Base-by-base conservation (phyloP, 2,113 vertebrate genomes). In the Cricetomys ansorgei region DNA sequence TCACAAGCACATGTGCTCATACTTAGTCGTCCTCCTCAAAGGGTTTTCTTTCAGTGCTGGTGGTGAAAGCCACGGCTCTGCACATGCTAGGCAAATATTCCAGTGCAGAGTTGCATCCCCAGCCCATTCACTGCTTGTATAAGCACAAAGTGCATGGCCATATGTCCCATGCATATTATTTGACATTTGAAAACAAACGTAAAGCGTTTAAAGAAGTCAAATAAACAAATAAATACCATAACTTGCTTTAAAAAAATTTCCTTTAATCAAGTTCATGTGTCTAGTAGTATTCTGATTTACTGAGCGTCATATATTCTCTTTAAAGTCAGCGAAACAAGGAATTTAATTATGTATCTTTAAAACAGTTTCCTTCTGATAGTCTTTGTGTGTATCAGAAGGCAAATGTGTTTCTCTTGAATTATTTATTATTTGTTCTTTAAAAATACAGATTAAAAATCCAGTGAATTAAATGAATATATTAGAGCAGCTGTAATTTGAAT, bases 391-490 rank as follows among this genome's bases (percentile, higher is more conserved):
- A 27, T n/a, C 37, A 29, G 29, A 27, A 88, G 25, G 59, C 48
- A 45, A 34, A 48, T 6, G 31, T 16, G 12, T 37, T 31, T 65
- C 31, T 45, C 40, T 7, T 67, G 17, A 85, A 45, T 65, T 31
- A 65, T 67, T 65, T 89, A 62, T 62, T 17, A 69, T 59, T 59
- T 95, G 29, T 76, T 84, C 9, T 83, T 83, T 76, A 92, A 92
- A 92, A 95, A 95, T 70, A 27, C 15, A 84, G 50, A 62, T 70
- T 93, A n/a, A 88, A 80, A 92, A 76, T 88, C 29, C 45, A 67
- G 25, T 34, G 55, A 75, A 45, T 43, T 43, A 37, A 77, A 73
- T 72, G 17, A 67, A n/a, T 37, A 53, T 77, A 85, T 53, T 34
- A 55, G 43, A 90, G 21, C 43, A 93, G 76, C 62, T 70, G 11